Evolutionary conservation across 2,113 vertebrate genomes (phyloP).

Genomic region (Mus pahari): DNA sequence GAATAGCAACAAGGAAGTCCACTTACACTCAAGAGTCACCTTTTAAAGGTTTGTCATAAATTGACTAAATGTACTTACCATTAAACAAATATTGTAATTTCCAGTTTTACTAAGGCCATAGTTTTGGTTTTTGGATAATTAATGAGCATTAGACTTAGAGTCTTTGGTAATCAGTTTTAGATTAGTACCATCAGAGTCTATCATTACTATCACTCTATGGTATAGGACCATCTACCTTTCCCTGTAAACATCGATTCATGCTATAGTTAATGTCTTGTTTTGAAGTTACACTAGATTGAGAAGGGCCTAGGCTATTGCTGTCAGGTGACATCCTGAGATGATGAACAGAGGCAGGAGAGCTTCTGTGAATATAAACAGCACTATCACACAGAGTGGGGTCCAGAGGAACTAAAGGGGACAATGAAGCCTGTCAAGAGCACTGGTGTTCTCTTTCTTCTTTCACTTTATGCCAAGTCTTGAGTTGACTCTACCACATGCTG

Average conservation of each 20-base stretch:
- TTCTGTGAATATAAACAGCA: not conserved
- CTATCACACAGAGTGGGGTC: too few relatives aligned
- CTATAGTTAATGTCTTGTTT: not conserved
- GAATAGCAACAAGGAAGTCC: not conserved
- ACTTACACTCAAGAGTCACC: not conserved
- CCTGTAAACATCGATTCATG: not conserved
- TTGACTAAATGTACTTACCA: not conserved
- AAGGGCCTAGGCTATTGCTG: not conserved
- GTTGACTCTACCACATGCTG: rapidly evolving
- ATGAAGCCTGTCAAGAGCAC: not conserved
- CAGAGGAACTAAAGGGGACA: not conserved
- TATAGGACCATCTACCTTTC: not conserved
- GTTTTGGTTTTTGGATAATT: not conserved
- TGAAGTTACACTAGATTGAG: not conserved
- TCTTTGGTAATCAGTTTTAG: not conserved
- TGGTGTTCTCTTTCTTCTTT: not conserved
- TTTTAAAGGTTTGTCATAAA: not conserved
- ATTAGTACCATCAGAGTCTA: not conserved
- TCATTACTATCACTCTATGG: not conserved
- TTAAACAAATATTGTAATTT: not conserved
- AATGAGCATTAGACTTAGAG: not conserved
- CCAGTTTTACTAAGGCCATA: not conserved
- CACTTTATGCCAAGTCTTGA: too few relatives aligned
- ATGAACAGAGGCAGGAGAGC: not conserved
- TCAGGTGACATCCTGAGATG: not conserved